A percentile compares a stretch with the other conserved stretches of the same genome.
phyloP scores from a whole-genome alignment of 2,797 vertebrate species.

The Carduelis carduelis region DNA sequence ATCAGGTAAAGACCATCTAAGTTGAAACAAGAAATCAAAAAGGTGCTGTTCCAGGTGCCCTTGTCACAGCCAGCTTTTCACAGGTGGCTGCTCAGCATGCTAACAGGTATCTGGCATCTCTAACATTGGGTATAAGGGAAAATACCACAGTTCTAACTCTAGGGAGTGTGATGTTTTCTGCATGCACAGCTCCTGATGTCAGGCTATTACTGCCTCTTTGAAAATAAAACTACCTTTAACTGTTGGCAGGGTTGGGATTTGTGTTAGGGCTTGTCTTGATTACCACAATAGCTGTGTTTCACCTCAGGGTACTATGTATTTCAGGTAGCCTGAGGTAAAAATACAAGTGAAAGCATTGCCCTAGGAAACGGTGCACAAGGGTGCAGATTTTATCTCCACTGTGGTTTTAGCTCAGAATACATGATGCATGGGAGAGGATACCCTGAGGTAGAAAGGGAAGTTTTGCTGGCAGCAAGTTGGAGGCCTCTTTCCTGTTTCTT shows the following conservation, averaged over 20 bases:
- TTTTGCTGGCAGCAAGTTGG: not conserved
- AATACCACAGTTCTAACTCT: not conserved
- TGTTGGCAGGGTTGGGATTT: not conserved
- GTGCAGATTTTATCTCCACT: not conserved
- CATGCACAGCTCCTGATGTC: not conserved
- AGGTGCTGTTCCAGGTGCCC: not conserved
- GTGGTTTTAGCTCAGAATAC: not conserved
- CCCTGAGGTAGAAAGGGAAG: conserved; percentile 16
- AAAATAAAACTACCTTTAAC: not conserved
- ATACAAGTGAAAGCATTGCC: not conserved
- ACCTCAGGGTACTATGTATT: conserved; percentile 30
- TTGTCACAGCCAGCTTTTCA: not conserved
- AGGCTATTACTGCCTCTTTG: not conserved
- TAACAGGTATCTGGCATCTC: not conserved
- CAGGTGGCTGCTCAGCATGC: not conserved
- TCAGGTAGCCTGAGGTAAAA: conserved; percentile 40
- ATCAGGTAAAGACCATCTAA: not conserved
- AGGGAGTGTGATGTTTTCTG: not conserved
- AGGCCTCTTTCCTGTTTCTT: not conserved
- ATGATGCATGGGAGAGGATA: not conserved
- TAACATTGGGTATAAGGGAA: not conserved
- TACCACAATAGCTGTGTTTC: not conserved
- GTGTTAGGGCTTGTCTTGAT: not conserved
- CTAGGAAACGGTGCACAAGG: not conserved
- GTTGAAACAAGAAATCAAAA: not conserved